Percentiles rank a stretch among this genome's conserved stretches.
These are phyloP conservation scores for Gadus chalcogrammus DNA, from an alignment of 2,113 vertebrate species.

Conservation along the genomic window DNA sequence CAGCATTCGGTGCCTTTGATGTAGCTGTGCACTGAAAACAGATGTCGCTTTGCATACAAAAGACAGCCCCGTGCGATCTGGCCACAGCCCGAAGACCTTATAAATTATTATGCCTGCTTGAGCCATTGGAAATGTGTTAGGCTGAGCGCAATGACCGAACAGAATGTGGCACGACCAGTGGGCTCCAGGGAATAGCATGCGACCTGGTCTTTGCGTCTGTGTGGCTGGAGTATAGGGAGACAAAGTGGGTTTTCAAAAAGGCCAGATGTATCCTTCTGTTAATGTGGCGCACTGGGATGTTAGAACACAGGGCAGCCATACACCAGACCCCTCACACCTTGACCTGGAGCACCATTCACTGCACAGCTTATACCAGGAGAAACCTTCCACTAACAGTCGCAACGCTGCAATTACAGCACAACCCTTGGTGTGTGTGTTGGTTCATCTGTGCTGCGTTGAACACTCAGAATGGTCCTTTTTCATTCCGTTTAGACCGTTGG, in stretches of 20 bases:
- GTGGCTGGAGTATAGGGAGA: slow-evolving; percentile 27
- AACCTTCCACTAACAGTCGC: too few relatives aligned
- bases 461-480: slow-evolving; percentile 2
- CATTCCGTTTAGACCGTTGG: slow-evolving; percentile 71
- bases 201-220: slow-evolving; percentile 18
- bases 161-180: slow-evolving; percentile 52
- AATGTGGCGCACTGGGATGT: slow-evolving; percentile 33
- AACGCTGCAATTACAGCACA: too few relatives aligned
- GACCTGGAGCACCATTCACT: too few relatives aligned
- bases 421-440: too few relatives aligned
- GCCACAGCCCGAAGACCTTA: slow-evolving; percentile 34
- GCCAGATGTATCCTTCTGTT: slow-evolving; percentile 64
- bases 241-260: slow-evolving; percentile 38
- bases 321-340: too few relatives aligned
- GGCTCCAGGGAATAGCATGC: slow-evolving; percentile 53
- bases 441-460: too few relatives aligned
- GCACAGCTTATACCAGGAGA: background rate
- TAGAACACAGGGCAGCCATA: slow-evolving; percentile 32
- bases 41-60: slow-evolving; percentile 56
- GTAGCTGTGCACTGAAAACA: slow-evolving; percentile 50
- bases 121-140: slow-evolving; percentile 47
- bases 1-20: slow-evolving; percentile 53
- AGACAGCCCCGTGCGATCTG: slow-evolving; percentile 49
- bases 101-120: slow-evolving; percentile 56
- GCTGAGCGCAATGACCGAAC: slow-evolving; percentile 39